Conservation (phyloP, 2,113 vertebrate genomes). For the Pomatostomus ruficeps region DNA sequence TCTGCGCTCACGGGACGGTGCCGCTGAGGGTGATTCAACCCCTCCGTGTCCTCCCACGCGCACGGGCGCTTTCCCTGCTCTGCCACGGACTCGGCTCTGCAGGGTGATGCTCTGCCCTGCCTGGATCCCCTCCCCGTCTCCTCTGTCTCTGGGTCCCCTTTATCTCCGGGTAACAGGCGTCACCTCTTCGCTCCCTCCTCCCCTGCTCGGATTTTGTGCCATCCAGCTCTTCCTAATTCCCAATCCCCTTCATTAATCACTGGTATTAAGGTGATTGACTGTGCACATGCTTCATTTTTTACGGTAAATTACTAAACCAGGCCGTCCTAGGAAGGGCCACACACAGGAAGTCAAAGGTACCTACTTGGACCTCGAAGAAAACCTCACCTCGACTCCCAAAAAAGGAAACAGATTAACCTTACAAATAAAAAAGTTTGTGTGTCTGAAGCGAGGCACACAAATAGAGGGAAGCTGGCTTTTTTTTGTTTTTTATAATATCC, state of each 20-base stretch:
- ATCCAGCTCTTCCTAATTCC: neutral
- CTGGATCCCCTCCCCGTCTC: neutral
- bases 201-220: neutral
- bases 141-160: neutral
- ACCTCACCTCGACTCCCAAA: rapidly evolving
- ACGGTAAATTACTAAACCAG: neutral
- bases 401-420: neutral
- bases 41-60: neutral
- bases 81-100: neutral
- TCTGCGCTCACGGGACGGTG: slow-evolving; percentile 6
- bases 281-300: neutral
- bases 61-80: neutral
- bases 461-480: neutral
- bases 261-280: neutral
- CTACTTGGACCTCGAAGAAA: neutral
- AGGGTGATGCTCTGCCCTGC: neutral
- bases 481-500: neutral
- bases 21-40: slow-evolving; percentile 20
- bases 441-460: neutral
- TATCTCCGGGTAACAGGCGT: neutral
- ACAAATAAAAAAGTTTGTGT: neutral
- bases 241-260: neutral
- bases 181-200: neutral
- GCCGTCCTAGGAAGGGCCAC: neutral
- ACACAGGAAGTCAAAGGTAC: too few relatives aligned